Percentiles rank a stretch among this genome's conserved stretches.
These are phyloP conservation scores for Podarcis muralis DNA, from an alignment of 2,113 vertebrate species.

Conservation along the genomic window DNA sequence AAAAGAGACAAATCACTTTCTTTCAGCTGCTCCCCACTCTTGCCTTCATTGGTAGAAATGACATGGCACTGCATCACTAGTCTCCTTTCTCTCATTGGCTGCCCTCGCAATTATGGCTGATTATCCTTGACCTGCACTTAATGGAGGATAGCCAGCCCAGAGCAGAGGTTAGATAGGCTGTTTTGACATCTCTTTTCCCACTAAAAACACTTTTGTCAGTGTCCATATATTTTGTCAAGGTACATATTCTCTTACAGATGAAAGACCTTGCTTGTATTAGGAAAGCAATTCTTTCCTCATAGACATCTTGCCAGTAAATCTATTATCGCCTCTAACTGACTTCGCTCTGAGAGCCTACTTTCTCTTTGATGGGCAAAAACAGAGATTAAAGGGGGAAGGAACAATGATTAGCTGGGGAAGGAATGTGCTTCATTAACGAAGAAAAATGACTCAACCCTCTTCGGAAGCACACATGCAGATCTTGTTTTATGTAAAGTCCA, in stretches of 20 bases:
- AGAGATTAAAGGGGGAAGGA: not conserved
- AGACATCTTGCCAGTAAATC: conserved; percentile 50
- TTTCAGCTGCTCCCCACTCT: not conserved
- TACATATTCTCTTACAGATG: conserved; percentile 37
- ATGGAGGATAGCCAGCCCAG: conserved; percentile 14
- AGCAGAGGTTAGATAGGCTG: conserved; percentile 42
- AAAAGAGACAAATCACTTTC: conserved; percentile 36
- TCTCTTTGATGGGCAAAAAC: conserved; percentile 32
- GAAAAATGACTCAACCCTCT: conserved; percentile 12
- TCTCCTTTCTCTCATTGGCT: conserved; percentile 10
- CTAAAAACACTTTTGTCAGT: conserved; percentile 47
- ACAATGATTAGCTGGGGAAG: not conserved
- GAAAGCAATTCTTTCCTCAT: conserved; percentile 33
- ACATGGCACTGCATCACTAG: conserved; percentile 18
- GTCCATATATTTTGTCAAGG: conserved; percentile 23
- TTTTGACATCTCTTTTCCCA: conserved; percentile 30
- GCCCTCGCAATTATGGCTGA: conserved; percentile 36
- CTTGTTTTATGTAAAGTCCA: not conserved
- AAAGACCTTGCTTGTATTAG: conserved; percentile 44
- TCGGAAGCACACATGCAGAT: not conserved
- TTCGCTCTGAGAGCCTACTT: conserved; percentile 10
- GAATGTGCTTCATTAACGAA: conserved; percentile 28
- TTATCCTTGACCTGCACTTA: conserved; percentile 56
- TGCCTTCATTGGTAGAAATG: conserved; percentile 43
- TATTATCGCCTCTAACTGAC: not conserved